Evolutionary conservation across 2,888 invertebrate species (phyloP).

Genomic region (Iselma pallidipennis): DNA sequence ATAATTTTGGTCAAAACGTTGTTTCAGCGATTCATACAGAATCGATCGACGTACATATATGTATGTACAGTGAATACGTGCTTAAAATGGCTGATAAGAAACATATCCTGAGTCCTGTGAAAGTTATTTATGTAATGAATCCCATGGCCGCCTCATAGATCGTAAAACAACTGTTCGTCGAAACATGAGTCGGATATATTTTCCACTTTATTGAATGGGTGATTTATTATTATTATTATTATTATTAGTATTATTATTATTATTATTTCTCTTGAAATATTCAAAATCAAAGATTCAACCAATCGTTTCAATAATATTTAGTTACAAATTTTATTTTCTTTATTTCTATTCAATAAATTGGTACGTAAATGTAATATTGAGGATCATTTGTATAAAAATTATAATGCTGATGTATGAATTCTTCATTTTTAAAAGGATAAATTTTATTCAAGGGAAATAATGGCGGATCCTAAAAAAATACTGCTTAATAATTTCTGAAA

Average conservation of each 20-base stretch:
- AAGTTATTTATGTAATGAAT: constrained; percentile 42
- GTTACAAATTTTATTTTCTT: no score
- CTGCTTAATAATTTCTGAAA: constrained; percentile 13
- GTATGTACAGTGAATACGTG: constrained; percentile 24
- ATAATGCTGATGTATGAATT: background rate
- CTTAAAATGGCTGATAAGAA: constrained; percentile 2
- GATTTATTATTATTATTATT: constrained; percentile 14
- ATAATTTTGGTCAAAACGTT: constrained; percentile 23
- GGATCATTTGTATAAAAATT: background rate
- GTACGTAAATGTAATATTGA: background rate
- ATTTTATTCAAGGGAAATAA: background rate
- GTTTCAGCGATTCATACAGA: constrained; percentile 40
- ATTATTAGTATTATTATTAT: background rate
- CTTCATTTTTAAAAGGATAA: background rate
- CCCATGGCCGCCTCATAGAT: constrained; percentile 33
- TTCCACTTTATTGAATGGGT: constrained; percentile 30
- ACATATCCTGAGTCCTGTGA: constrained; percentile 17
- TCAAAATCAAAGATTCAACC: background rate
- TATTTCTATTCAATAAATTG: background rate
- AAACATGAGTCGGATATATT: constrained; percentile 33
- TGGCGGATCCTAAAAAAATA: constrained; percentile 4
- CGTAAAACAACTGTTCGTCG: constrained; percentile 36
- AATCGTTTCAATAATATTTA: no score
- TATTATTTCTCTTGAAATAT: background rate
- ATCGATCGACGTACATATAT: constrained; percentile 42